These are phyloP conservation scores for Champsocephalus gunnari DNA, from an alignment of 2,797 vertebrate genomes.

Conservation along the genomic window DNA sequence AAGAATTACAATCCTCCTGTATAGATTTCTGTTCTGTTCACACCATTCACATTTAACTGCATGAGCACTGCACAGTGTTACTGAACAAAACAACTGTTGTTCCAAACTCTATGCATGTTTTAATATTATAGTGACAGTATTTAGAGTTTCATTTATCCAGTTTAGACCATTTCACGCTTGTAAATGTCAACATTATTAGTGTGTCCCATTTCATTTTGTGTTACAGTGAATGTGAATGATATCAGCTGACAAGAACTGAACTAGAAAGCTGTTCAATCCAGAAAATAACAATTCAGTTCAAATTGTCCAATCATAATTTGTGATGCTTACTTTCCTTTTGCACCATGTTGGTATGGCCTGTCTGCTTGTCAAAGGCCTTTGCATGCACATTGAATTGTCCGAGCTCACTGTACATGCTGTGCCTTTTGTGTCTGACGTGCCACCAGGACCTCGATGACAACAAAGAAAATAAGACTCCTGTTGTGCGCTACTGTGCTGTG, in stretches of 20 bases:
- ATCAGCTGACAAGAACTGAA: too few species aligned
- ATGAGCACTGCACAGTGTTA: not conserved
- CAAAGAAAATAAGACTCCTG: conserved; percentile 65
- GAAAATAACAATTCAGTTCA: too few species aligned
- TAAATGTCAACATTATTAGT: too few species aligned
- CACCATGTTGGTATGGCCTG: not conserved
- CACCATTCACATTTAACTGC: conserved; percentile 15
- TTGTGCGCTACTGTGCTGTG: conserved; percentile 84
- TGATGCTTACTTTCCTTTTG: not conserved
- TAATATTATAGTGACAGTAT: not conserved
- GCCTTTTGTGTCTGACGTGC: conserved; percentile 59
- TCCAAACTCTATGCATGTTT: not conserved
- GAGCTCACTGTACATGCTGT: conserved; percentile 41
- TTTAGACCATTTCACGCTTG: too few species aligned
- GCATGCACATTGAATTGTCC: conserved; percentile 29
- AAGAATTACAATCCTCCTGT: conserved; percentile 32
- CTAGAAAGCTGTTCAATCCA: too few species aligned
- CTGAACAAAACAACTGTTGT: not conserved
- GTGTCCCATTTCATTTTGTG: too few species aligned
- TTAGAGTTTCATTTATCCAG: not conserved
- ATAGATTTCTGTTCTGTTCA: conserved; percentile 22
- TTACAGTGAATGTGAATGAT: too few species aligned
- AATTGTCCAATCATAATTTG: not conserved
- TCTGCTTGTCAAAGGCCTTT: conserved; percentile 3
- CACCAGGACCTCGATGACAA: conserved; percentile 77